A percentile compares a stretch with the other conserved stretches of the same genome.
Conservation (phyloP, 2,888 invertebrate genomes). For the Andricus quercusramuli region DNA sequence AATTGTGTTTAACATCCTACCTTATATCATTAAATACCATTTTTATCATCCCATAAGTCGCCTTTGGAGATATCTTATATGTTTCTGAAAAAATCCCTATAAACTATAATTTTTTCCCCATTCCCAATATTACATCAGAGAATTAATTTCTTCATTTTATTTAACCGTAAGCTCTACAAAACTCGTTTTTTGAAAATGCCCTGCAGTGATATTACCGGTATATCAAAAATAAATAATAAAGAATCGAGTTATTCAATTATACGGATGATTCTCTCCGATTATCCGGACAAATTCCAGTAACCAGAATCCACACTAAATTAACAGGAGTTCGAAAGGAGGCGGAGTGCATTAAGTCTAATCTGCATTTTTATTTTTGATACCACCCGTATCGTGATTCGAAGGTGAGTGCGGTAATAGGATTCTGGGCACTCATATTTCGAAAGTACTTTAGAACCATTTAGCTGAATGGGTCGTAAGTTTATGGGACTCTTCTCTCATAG, state of each 20-base stretch:
- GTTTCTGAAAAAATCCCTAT: not conserved
- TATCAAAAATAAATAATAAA: not conserved
- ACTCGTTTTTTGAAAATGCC: not conserved
- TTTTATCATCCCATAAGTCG: not conserved
- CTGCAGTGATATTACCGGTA: not conserved
- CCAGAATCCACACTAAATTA: slow-evolving; percentile 60
- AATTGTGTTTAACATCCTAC: not conserved
- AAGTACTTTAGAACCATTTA: slow-evolving; percentile 73
- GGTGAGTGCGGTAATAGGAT: slow-evolving; percentile 45
- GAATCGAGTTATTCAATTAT: slow-evolving; percentile 6
- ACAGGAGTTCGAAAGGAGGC: slow-evolving; percentile 55
- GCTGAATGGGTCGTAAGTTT: slow-evolving; percentile 69
- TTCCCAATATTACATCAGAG: not conserved
- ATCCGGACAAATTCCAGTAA: slow-evolving; percentile 6
- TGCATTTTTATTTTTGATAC: slow-evolving; percentile 65
- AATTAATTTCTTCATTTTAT: not conserved
- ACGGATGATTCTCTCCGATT: slow-evolving; percentile 10
- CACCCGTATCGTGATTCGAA: slow-evolving; percentile 51
- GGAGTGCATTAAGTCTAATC: slow-evolving; percentile 67
- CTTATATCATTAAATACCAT: not conserved
- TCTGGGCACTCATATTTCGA: slow-evolving; percentile 61
- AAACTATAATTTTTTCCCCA: not conserved
- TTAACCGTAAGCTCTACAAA: not conserved
- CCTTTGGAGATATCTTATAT: not conserved
- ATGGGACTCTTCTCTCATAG: slow-evolving; percentile 59